Base-by-base conservation (phyloP, 1,140 invertebrate species). In the Chelonus insularis region DNA sequence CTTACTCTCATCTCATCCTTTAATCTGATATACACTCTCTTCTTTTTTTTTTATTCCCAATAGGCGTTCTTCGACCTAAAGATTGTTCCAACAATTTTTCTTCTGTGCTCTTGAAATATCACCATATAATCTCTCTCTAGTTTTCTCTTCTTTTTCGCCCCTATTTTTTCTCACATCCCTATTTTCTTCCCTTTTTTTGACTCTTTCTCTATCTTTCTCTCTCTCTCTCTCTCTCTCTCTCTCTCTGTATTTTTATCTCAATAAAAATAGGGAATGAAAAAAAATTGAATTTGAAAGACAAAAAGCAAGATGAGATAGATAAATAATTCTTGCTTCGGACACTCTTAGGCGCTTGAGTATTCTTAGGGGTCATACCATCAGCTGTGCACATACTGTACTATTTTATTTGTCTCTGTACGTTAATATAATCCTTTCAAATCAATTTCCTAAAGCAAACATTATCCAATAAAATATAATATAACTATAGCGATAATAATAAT, bases 311-410 rank as follows among this genome's bases (percentile, higher is more conserved):
- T 29, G 25, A 48, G 11, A 25, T n/a, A 59, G 18, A 23, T 12
- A 47, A 16, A 57, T 52, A 8, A 18, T 8, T 32, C 6, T 60
- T 23, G 16, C 37, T 55, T 4, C 7, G 25, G 12, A 61, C 12
- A 55, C 39, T 55, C 6, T 47, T 34, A 45, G 51, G 51, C 59
- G 25, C 61, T 67, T 64, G 59, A 56, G 34, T 60, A 60, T 68
- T 68, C 65, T 72, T 74, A 72, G 68, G 70, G 75, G 71, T 66
- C 71, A 77, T 77, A 78, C 75, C 66, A 77, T 73, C 75, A 79
- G 75, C 76, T 78, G 75, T 69, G 76, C 75, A 78, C 77, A 78
- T 76, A 68, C 12, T 43, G 16, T 16, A 16, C 14, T 43, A n/a
- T n/a, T n/a, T n/a, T n/a, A n/a, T n/a, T n/a, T n/a, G n/a, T n/a